A percentile compares a stretch with the other conserved stretches of the same genome.
Evolutionary conservation across 64 coral and sea anemone species (phyloP).

Genomic region (Anthopleura sola): DNA sequence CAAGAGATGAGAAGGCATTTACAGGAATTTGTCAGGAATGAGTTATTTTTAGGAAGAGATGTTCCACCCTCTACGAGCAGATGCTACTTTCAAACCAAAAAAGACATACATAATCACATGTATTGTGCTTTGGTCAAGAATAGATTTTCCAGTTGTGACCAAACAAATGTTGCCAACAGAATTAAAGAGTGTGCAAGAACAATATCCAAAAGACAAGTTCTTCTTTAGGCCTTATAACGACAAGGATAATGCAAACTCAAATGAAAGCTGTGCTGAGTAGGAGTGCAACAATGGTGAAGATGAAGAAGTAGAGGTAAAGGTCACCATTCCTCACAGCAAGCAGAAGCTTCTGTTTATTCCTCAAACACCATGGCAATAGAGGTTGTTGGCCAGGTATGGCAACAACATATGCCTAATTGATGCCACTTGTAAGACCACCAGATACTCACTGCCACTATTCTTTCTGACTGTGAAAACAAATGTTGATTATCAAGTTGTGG

Average conservation of each 20-base stretch:
- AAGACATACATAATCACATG: conserved; percentile 50
- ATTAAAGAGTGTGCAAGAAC: conserved; percentile 52
- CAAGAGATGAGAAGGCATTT: conserved; percentile 63
- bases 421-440: conserved; percentile 55
- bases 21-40: conserved; percentile 40
- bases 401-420: conserved; percentile 47
- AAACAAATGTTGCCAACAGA: conserved; percentile 52
- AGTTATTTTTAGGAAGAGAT: conserved; percentile 44
- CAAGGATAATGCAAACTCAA: conserved; percentile 30
- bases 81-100: conserved; percentile 45
- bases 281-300: background rate
- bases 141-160: conserved; percentile 72
- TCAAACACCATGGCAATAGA: conserved; percentile 45
- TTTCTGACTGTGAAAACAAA: conserved; percentile 48
- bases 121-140: conserved; percentile 49
- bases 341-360: conserved; percentile 54
- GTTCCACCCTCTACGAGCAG: conserved; percentile 36
- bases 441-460: conserved; percentile 54
- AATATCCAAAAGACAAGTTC: conserved; percentile 46
- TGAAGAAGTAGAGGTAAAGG: conserved; percentile 34
- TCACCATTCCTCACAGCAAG: conserved; percentile 15
- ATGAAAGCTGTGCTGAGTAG: background rate
- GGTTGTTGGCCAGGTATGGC: conserved; percentile 41
- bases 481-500: conserved; percentile 42
- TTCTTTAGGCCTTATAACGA: conserved; percentile 42